These are phyloP conservation scores for Carabus problematicus DNA, from an alignment of 2,888 invertebrate species.

Conservation along the genomic window DNA sequence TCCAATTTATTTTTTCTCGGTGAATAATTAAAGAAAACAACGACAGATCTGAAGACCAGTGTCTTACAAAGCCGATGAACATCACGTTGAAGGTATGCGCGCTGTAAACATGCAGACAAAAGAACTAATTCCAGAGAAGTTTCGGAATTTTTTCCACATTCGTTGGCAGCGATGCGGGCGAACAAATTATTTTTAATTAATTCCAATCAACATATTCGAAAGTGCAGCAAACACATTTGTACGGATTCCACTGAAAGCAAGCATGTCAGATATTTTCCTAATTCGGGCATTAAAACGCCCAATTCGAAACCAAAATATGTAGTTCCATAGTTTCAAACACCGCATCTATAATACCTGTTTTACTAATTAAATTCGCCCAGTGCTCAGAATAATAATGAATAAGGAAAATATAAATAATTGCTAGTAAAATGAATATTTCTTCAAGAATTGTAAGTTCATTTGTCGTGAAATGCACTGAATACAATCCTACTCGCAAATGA, in stretches of 20 bases:
- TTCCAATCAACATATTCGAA: constrained; percentile 40
- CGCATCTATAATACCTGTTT: too few relatives aligned
- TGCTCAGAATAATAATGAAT: background rate
- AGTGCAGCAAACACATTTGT: constrained; percentile 34
- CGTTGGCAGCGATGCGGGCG: constrained; percentile 12
- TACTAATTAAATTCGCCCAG: too few relatives aligned
- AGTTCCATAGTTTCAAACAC: too few relatives aligned
- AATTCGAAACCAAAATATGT: background rate
- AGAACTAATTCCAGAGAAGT: constrained; percentile 14
- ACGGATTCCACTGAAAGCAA: constrained; percentile 26
- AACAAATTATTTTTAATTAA: constrained; percentile 42
- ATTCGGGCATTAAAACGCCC: constrained; percentile 8
- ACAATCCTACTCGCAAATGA: background rate
- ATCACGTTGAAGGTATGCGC: constrained; percentile 3
- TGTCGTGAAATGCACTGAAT: background rate
- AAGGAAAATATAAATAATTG: too few relatives aligned
- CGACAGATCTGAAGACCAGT: constrained; percentile 5
- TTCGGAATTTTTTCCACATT: constrained; percentile 13
- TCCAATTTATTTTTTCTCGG: too few relatives aligned
- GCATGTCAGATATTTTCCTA: constrained; percentile 21
- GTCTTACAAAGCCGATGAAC: constrained; percentile 5
- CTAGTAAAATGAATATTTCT: background rate
- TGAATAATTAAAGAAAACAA: background rate
- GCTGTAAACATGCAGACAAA: constrained; percentile 1
- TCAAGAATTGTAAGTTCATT: background rate